Evolutionary conservation across 2,113 vertebrate genomes (phyloP).

Genomic region (Megalops atlanticus): DNA sequence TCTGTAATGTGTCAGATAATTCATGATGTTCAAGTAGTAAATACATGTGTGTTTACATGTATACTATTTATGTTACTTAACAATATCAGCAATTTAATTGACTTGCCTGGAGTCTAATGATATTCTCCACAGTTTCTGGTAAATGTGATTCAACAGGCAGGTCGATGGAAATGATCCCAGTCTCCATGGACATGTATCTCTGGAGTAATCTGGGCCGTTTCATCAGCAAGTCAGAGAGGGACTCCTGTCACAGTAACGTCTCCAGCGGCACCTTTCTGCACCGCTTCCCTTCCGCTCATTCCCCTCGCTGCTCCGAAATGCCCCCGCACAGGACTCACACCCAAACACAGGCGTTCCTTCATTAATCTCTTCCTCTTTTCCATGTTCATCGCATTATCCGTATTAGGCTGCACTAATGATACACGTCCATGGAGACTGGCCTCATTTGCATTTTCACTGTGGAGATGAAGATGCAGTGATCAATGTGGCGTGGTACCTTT

Average conservation of each 20-base stretch:
- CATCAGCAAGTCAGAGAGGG: conserved; percentile 5
- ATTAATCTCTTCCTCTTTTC: conserved; percentile 16
- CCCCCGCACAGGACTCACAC: neutral
- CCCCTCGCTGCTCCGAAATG: neutral
- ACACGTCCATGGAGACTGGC: conserved; percentile 2
- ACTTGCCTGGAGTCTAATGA: conserved; percentile 39
- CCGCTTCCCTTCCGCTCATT: neutral
- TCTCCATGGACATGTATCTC: too few relatives aligned
- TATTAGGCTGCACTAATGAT: conserved; percentile 22
- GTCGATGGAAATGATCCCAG: neutral
- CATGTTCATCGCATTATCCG: conserved; percentile 10
- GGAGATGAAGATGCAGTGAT: neutral
- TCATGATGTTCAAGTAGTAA: too few relatives aligned
- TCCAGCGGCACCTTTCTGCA: conserved; percentile 12
- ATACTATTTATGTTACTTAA: neutral
- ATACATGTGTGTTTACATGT: neutral
- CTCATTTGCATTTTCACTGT: neutral
- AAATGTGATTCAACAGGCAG: conserved; percentile 30
- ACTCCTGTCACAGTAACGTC: neutral
- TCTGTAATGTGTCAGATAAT: neutral
- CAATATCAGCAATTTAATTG: conserved; percentile 29
- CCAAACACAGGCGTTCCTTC: conserved; percentile 10
- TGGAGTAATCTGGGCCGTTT: neutral
- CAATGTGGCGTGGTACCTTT: neutral
- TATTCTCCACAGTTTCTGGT: conserved; percentile 21